Evolutionary conservation across 1,140 invertebrate genomes (phyloP).

Genomic region (Zaprionus kolodkinae): DNA sequence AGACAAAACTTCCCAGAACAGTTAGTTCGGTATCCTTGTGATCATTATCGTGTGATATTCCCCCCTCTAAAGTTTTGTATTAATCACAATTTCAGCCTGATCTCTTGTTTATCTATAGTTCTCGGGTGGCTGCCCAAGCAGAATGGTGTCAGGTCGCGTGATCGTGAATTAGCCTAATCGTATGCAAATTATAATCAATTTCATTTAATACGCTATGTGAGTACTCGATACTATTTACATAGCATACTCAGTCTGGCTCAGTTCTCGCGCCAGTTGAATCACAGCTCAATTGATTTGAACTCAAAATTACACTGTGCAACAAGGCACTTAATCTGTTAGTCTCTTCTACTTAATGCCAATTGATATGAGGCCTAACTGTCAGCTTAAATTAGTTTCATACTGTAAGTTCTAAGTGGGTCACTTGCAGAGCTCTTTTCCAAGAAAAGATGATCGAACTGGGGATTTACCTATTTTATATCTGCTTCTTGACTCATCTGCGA

Average conservation of each 20-base stretch:
- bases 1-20: no score
- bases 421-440: not conserved
- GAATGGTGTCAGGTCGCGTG: slow-evolving; percentile 1
- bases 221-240: not conserved
- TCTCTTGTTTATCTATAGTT: no score
- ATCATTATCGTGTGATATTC: no score
- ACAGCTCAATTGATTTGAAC: slow-evolving; percentile 2
- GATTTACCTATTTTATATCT: not conserved
- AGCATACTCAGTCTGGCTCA: not conserved
- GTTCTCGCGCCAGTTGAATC: slow-evolving; percentile 2
- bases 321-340: not conserved
- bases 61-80: no score
- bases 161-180: not conserved
- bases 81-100: no score
- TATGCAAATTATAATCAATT: slow-evolving; percentile 4
- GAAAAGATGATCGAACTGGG: not conserved
- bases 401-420: not conserved
- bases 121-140: not conserved
- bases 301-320: not conserved
- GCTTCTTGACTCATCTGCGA: no score
- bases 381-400: not conserved
- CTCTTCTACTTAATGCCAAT: not conserved
- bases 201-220: not conserved
- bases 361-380: not conserved
- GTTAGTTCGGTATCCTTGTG: no score